Evolutionary conservation across 2,888 invertebrate species (phyloP).

Genomic region (Agrochola macilenta): DNA sequence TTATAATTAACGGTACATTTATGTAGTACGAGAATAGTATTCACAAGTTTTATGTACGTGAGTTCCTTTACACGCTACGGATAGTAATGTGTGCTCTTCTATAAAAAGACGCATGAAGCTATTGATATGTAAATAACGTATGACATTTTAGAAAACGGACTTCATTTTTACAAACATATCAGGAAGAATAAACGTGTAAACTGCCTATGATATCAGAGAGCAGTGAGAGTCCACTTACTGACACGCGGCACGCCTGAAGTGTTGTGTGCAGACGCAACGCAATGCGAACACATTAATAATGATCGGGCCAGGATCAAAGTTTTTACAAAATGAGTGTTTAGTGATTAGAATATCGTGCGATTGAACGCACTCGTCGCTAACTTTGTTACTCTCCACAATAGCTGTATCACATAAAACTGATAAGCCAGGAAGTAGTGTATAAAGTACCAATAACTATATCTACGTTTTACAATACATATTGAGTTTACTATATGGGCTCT

Average conservation of each 20-base stretch:
- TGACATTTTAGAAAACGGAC: slow-evolving; percentile 50
- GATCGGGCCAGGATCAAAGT: slow-evolving; percentile 41
- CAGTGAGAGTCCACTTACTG: slow-evolving; percentile 58
- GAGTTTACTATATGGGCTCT: slow-evolving; percentile 58
- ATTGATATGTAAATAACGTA: slow-evolving; percentile 49
- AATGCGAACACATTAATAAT: slow-evolving; percentile 25
- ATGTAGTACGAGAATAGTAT: slow-evolving; percentile 52
- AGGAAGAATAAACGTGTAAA: slow-evolving; percentile 57
- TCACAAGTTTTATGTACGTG: slow-evolving; percentile 58
- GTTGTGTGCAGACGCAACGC: slow-evolving; percentile 16
- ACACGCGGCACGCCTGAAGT: slow-evolving; percentile 17
- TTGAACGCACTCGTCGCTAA: slow-evolving; percentile 48
- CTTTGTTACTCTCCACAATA: slow-evolving; percentile 71
- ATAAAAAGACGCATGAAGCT: slow-evolving; percentile 23
- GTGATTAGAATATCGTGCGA: slow-evolving; percentile 55
- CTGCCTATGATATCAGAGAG: slow-evolving; percentile 60
- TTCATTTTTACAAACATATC: slow-evolving; percentile 62
- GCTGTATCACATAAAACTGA: slow-evolving; percentile 61
- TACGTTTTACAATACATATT: slow-evolving; percentile 47
- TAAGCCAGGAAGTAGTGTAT: slow-evolving; percentile 53
- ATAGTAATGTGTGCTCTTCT: slow-evolving; percentile 49
- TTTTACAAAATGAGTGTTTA: slow-evolving; percentile 53
- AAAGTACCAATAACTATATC: slow-evolving; percentile 59
- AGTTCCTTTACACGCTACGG: slow-evolving; percentile 69
- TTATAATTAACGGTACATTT: slow-evolving; percentile 55